Evolutionary conservation across 2,113 vertebrate species (phyloP), one percentile per base, ranked within the genome.

Genomic region (Dunckerocampus dactyliophorus): DNA sequence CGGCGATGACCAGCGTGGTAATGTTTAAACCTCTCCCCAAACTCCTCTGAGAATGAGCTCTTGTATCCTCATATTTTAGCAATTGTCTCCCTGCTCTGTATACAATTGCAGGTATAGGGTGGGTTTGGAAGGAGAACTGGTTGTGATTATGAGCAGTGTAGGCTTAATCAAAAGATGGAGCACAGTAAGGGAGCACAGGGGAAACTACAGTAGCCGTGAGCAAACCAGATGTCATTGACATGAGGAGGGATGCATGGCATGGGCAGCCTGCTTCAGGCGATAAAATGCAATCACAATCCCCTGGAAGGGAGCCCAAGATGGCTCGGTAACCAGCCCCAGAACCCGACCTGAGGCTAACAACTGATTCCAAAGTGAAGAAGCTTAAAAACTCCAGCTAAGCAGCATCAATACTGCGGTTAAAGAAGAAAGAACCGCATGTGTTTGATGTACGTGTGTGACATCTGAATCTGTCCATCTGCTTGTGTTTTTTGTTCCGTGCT

Each of bases 121-220:
- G 48, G 21, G 49, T 62, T 17, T 24, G 45, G 43, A 9, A 8
- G 54, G 17, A 59, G 34, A 34, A 51, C 65, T 54, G 63, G 59
- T 58, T 60, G 47, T 75, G 72, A 75, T 80, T 72, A 54, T 15
- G 48, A 68, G 51, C 16, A 12, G 55, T 59, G 39, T 70, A 70
- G 71, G 63, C 59, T 83, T 83, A 82, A 88, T 87, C 75, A 85
- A 80, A 84, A 51, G 43, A 77, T 72, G 34, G 24, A 21, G 60
- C n/a, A n/a, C n/a, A n/a, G n/a, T n/a, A n/a, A n/a, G n/a, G n/a
- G n/a, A n/a, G n/a, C 75, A 47, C 79, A 56, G 71, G 61, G 72
- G 47, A 62, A 74, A 71, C 59, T 42, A 67, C 74, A 66, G 69
- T 74, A 79, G 79, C 72, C 79, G 69, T 71, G 75, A 85, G 81